phyloP scores from a whole-genome alignment of 2,797 vertebrate genomes.

The Odontamblyopus lacepedii region DNA sequence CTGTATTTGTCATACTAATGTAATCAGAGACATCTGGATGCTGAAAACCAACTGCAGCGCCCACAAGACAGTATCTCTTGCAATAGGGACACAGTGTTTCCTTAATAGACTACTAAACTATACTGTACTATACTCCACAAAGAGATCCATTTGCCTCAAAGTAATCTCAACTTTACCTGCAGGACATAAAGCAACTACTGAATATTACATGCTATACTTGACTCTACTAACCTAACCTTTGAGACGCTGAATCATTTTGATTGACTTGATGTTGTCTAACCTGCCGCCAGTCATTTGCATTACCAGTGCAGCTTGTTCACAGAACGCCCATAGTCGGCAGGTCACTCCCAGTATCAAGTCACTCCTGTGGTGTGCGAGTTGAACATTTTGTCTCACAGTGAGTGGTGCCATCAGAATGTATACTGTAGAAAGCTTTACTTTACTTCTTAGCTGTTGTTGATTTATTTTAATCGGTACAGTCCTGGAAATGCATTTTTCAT shows the following conservation, averaged over 20 bases:
- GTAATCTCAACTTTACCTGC: constrained; percentile 22
- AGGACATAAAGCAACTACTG: constrained; percentile 17
- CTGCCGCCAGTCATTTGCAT: constrained; percentile 40
- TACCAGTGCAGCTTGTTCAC: constrained; percentile 56
- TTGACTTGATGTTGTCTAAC: constrained; percentile 38
- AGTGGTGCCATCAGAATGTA: constrained; percentile 15
- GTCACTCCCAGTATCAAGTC: constrained; percentile 36
- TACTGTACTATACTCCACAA: not conserved
- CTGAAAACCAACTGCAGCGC: constrained; percentile 5
- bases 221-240: constrained; percentile 25
- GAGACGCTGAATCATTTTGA: constrained; percentile 19
- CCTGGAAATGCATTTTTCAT: no score
- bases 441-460: not conserved
- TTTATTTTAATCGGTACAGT: no score
- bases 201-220: not conserved
- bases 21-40: constrained; percentile 16
- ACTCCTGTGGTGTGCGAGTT: constrained; percentile 30
- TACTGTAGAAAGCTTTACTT: not conserved
- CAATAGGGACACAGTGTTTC: constrained; percentile 18
- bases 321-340: constrained; percentile 38
- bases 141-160: not conserved
- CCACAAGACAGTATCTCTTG: constrained; percentile 7
- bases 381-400: constrained; percentile 52
- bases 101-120: not conserved
- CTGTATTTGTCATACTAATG: constrained; percentile 11